A percentile compares a stretch with the other conserved stretches of the same genome.
Evolutionary conservation across 23 tunicate species (phyloP).

Genomic region (Trididemnum miniatum): DNA sequence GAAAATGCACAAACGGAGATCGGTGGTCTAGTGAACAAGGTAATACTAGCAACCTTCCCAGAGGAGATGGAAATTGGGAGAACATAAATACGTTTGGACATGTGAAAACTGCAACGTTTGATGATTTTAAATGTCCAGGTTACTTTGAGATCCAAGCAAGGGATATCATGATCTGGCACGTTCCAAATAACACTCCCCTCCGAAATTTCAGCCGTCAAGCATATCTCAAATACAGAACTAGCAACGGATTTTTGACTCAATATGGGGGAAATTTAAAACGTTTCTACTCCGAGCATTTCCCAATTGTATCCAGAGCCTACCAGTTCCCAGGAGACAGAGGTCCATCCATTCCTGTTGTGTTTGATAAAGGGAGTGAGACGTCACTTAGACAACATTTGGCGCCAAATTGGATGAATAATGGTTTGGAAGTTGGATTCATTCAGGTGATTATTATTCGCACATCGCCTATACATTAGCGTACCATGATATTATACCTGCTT

Average conservation of each 20-base stretch:
- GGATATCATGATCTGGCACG: slow-evolving; percentile 74
- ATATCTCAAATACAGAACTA: slow-evolving; percentile 48
- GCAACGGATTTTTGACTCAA: slow-evolving; percentile 36
- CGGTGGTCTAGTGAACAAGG: slow-evolving; percentile 80
- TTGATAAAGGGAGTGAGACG: slow-evolving; percentile 18
- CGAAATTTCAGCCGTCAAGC: slow-evolving; percentile 20
- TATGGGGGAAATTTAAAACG: slow-evolving; percentile 64
- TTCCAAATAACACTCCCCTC: slow-evolving; percentile 59
- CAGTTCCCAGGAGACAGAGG: slow-evolving; percentile 46
- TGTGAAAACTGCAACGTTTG: slow-evolving; percentile 51
- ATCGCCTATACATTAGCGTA: too few species aligned
- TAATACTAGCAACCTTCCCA: background rate
- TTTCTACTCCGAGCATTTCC: slow-evolving; percentile 42
- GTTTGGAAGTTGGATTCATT: too few species aligned
- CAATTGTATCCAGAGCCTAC: slow-evolving; percentile 38
- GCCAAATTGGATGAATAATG: too few species aligned
- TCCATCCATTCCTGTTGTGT: slow-evolving; percentile 53
- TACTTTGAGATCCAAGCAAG: slow-evolving; percentile 56
- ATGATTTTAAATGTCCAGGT: slow-evolving; percentile 68
- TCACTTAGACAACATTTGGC: too few species aligned
- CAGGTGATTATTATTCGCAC: too few species aligned
- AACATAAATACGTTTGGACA: slow-evolving; percentile 47
- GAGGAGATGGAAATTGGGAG: slow-evolving; percentile 63
- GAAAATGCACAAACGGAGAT: slow-evolving; percentile 62
- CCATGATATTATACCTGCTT: too few species aligned